Conservation (phyloP, 2,888 invertebrate species). For the Drosophila sordidula region DNA sequence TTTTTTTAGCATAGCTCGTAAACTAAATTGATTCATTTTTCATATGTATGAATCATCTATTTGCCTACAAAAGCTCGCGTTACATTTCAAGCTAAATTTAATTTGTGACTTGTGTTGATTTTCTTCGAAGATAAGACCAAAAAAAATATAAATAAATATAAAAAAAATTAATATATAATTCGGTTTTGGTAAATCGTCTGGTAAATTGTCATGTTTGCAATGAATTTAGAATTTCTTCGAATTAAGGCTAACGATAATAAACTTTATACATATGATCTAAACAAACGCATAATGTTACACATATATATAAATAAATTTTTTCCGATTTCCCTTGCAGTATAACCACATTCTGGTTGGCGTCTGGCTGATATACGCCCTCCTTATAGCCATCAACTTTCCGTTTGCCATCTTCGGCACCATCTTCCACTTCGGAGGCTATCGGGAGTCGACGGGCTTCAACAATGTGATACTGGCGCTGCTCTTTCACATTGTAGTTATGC, state of each 20-base stretch:
- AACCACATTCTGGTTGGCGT: constrained; percentile 57
- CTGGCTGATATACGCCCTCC: constrained; percentile 66
- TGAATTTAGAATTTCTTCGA: neutral
- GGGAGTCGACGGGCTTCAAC: constrained; percentile 45
- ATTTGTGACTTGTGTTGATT: too few species aligned
- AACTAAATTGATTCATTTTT: too few species aligned
- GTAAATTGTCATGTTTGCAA: neutral
- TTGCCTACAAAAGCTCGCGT: too few species aligned
- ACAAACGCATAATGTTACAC: neutral
- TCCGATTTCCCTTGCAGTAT: constrained; percentile 40
- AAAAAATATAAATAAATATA: too few species aligned
- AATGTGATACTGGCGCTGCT: constrained; percentile 62
- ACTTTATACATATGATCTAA: neutral
- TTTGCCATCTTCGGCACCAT: constrained; percentile 71
- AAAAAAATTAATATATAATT: too few species aligned
- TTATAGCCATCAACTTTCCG: constrained; percentile 68
- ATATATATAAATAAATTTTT: neutral
- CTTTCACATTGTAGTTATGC: constrained; percentile 49
- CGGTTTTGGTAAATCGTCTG: too few species aligned
- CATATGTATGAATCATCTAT: too few species aligned
- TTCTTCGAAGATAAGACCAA: neutral
- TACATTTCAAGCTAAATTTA: too few species aligned
- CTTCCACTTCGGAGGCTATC: constrained; percentile 74
- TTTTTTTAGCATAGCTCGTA: too few species aligned
- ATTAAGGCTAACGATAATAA: neutral